Evolutionary conservation across 2,888 invertebrate species (phyloP).

Genomic region (Andrena haemorrhoa): DNA sequence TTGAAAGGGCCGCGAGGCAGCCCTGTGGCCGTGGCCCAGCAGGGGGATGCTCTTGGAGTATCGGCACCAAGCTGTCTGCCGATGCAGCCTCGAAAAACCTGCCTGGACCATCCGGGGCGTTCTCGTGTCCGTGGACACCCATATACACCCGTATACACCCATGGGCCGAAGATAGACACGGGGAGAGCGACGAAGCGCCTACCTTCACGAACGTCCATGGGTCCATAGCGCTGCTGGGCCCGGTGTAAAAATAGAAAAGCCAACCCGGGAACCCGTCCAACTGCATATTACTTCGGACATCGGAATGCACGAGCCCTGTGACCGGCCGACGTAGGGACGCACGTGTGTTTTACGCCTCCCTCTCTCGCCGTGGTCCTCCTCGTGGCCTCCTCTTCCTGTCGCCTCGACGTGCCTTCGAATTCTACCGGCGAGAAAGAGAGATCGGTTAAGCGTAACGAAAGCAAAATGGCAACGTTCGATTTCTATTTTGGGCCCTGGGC

Average conservation of each 20-base stretch:
- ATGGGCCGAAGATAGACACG: conserved; percentile 15
- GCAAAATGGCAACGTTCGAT: conserved; percentile 40
- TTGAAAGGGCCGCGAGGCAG: conserved; percentile 55
- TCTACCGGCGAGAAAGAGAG: background rate
- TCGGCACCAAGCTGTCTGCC: conserved; percentile 82
- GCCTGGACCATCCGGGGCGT: conserved; percentile 55
- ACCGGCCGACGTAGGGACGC: conserved; percentile 62
- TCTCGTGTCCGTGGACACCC: conserved; percentile 51
- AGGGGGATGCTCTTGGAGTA: conserved; percentile 70
- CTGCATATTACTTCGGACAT: conserved; percentile 79
- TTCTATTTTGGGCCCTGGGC: conserved; percentile 4
- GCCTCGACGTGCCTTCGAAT: background rate
- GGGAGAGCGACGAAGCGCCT: conserved; percentile 26
- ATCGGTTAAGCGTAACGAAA: conserved; percentile 22
- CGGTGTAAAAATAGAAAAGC: conserved; percentile 78
- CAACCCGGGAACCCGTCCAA: conserved; percentile 79
- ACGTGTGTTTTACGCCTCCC: conserved; percentile 66
- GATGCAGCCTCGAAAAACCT: conserved; percentile 67
- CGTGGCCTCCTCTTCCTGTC: background rate
- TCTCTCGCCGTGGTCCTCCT: background rate
- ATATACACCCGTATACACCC: conserved; percentile 18
- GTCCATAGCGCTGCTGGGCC: conserved; percentile 56
- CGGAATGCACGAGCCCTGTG: conserved; percentile 76
- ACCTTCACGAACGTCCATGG: conserved; percentile 55
- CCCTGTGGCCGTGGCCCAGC: conserved; percentile 74